Conservation (phyloP, 2,797 vertebrate genomes). For the Strix occidentalis region DNA sequence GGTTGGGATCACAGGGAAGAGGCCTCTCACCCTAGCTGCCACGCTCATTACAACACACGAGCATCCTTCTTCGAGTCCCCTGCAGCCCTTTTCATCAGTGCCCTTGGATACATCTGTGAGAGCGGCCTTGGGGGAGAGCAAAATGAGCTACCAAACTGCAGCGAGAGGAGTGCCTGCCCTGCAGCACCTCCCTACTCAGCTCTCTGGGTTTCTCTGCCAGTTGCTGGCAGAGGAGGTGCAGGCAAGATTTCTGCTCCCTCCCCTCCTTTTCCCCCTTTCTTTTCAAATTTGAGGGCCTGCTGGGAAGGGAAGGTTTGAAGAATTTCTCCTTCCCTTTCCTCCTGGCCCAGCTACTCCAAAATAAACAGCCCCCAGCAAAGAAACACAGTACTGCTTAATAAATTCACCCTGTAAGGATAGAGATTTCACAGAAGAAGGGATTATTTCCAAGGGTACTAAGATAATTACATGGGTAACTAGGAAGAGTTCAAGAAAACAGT, state of each 20-base stretch:
- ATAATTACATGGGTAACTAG: conserved; percentile 63
- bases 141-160: accelerated
- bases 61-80: not conserved
- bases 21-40: not conserved
- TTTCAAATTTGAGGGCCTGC: not conserved
- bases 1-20: not conserved
- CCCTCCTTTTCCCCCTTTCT: not conserved
- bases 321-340: conserved; percentile 10
- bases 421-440: conserved; percentile 15
- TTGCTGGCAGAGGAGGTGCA: not conserved
- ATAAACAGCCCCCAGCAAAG: conserved; percentile 48
- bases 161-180: accelerated
- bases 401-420: not conserved
- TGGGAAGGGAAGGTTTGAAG: not conserved
- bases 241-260: not conserved
- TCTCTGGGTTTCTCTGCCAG: not conserved
- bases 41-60: accelerated
- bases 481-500: conserved; percentile 60
- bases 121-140: not conserved
- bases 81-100: not conserved
- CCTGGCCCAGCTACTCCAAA: conserved; percentile 39
- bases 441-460: conserved; percentile 59
- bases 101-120: not conserved
- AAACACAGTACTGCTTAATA: not conserved
- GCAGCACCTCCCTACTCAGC: not conserved